A percentile compares a stretch with the other conserved stretches of the same genome.
These are phyloP conservation scores for Amphiduros pacificus DNA, from an alignment of 2,888 invertebrate species.

Conservation along the genomic window DNA sequence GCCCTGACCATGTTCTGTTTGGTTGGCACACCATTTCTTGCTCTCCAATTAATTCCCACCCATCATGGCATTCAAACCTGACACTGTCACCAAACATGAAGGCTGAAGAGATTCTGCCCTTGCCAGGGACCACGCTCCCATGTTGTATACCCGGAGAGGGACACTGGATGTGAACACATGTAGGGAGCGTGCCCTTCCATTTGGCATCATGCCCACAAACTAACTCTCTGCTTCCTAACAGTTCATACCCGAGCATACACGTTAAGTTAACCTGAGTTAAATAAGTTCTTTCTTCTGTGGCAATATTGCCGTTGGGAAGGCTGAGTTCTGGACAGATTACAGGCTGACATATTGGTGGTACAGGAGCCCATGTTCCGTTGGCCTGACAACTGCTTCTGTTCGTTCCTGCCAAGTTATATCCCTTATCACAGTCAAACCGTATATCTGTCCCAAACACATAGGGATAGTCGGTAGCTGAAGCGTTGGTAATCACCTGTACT, in stretches of 20 bases:
- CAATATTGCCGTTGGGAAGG: background rate
- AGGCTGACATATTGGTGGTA: constrained; percentile 14
- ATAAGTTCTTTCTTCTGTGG: background rate
- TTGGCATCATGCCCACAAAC: constrained; percentile 42
- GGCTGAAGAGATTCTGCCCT: background rate
- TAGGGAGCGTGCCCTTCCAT: constrained; percentile 48
- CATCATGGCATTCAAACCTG: constrained; percentile 24
- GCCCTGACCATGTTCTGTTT: constrained; percentile 25
- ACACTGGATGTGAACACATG: constrained; percentile 37
- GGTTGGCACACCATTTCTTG: constrained; percentile 25
- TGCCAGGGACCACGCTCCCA: constrained; percentile 9
- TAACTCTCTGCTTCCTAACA: constrained; percentile 36
- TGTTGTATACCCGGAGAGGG: constrained; percentile 19
- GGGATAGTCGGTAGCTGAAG: background rate
- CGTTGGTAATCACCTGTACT: no score
- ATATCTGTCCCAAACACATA: constrained; percentile 7
- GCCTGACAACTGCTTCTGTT: constrained; percentile 23
- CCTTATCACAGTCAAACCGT: constrained; percentile 1
- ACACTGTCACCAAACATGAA: constrained; percentile 26
- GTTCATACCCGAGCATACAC: constrained; percentile 40
- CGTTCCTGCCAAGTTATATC: constrained; percentile 25
- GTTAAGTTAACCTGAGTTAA: background rate
- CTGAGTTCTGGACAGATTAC: constrained; percentile 7
- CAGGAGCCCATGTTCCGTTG: constrained; percentile 27
- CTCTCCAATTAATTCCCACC: constrained; percentile 22